Conservation (phyloP, 2,797 vertebrate species). For the Melanogrammus aeglefinus region DNA sequence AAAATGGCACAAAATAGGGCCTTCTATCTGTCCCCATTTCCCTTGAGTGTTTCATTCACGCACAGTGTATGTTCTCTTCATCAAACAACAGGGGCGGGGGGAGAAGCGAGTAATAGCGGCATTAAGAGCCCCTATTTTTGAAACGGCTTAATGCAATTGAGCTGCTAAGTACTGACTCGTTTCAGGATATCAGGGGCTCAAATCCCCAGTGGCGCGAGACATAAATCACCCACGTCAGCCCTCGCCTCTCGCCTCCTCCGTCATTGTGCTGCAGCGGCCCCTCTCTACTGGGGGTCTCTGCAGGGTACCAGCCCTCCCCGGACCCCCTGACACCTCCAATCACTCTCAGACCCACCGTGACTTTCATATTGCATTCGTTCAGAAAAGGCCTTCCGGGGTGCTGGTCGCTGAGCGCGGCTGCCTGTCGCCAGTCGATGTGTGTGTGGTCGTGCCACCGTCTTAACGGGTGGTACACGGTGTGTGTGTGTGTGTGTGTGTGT, state of each 20-base stretch:
- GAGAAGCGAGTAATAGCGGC: conserved; percentile 59
- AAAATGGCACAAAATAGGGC: conserved; percentile 16
- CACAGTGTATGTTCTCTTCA: conserved; percentile 35
- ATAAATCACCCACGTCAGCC: conserved; percentile 75
- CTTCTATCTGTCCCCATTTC: conserved; percentile 32
- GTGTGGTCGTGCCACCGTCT: not conserved
- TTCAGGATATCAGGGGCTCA: conserved; percentile 76
- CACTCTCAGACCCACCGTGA: conserved; percentile 37
- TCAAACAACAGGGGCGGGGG: conserved; percentile 7
- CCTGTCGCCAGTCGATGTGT: not conserved
- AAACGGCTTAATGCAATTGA: conserved; percentile 72
- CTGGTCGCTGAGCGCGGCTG: not conserved
- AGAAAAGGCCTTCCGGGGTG: conserved; percentile 3
- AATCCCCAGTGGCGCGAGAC: conserved; percentile 70
- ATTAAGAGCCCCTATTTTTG: conserved; percentile 47
- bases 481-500: not conserved
- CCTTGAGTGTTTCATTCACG: conserved; percentile 39
- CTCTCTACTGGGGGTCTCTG: conserved; percentile 45
- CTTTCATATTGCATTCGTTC: conserved; percentile 45
- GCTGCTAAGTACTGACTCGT: conserved; percentile 69
- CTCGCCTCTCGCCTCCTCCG: conserved; percentile 22
- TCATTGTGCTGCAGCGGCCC: conserved; percentile 40
- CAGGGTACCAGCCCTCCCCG: conserved; percentile 54
- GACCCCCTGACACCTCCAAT: conserved; percentile 34
- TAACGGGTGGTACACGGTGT: not conserved